These are phyloP conservation scores for Setipinna tenuifilis DNA, from an alignment of 2,797 vertebrate species.

Conservation along the genomic window DNA sequence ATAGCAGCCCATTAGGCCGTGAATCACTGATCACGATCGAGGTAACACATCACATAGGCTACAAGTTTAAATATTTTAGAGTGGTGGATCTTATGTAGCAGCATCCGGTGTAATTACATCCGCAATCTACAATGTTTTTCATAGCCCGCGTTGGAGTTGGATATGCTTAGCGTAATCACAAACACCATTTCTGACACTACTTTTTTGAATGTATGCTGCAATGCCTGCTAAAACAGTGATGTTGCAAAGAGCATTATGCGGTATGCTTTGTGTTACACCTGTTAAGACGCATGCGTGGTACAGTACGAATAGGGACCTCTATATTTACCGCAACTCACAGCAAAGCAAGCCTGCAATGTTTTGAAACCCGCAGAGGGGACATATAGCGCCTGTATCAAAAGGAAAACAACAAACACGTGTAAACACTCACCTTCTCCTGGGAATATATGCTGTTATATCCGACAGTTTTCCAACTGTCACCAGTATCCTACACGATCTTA, in stretches of 20 bases:
- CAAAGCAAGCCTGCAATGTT: conserved; percentile 18
- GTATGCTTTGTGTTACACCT: conserved; percentile 44
- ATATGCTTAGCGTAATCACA: neutral
- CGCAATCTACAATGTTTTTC: neutral
- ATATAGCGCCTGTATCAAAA: conserved; percentile 14
- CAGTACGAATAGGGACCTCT: conserved; percentile 39
- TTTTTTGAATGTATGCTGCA: neutral
- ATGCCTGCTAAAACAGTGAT: neutral
- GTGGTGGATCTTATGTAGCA: neutral
- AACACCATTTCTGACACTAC: neutral
- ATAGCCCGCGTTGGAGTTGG: neutral
- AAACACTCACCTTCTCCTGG: neutral
- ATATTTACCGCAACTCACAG: conserved; percentile 49
- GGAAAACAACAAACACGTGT: conserved; percentile 28
- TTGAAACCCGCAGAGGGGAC: neutral
- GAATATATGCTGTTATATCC: neutral
- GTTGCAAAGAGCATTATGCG: conserved; percentile 20
- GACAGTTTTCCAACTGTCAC: neutral
- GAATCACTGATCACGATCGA: neutral
- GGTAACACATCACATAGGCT: neutral
- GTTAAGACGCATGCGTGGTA: conserved; percentile 46
- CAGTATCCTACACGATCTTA: neutral
- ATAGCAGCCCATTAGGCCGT: neutral
- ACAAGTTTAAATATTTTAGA: conserved; percentile 17
- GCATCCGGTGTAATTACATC: neutral